These are phyloP conservation scores for Drosophila quadrilineata DNA, from an alignment of 1,140 invertebrate species.

Conservation along the genomic window DNA sequence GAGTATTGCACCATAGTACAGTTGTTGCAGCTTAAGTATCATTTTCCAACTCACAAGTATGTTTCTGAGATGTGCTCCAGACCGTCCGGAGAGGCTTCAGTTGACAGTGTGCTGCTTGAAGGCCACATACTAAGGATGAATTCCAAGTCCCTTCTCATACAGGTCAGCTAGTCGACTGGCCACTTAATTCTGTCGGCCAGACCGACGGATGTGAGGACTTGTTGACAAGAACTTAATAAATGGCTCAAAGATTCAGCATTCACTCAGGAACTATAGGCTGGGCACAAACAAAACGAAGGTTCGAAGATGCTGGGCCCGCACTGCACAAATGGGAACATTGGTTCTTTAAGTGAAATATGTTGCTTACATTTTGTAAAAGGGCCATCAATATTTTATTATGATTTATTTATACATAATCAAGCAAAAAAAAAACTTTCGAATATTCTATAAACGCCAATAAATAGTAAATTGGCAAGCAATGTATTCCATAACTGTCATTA, in stretches of 20 bases:
- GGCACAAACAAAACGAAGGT: conserved; percentile 31
- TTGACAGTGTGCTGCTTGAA: conserved; percentile 23
- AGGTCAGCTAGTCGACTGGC: neutral
- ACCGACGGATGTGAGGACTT: conserved; percentile 22
- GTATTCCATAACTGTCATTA: conserved; percentile 9
- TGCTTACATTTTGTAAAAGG: conserved; percentile 6
- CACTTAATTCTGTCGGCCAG: conserved; percentile 20
- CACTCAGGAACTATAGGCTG: conserved; percentile 57
- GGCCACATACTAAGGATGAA: conserved; percentile 16
- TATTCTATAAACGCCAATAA: too few relatives aligned
- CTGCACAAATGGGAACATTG: conserved; percentile 2
- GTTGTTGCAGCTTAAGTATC: conserved; percentile 23
- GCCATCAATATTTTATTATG: too few relatives aligned
- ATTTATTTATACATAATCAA: too few relatives aligned
- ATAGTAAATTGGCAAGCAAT: conserved; percentile 1
- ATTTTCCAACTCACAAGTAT: conserved; percentile 9
- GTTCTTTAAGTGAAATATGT: conserved; percentile 7
- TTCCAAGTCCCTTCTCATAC: neutral
- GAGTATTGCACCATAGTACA: neutral
- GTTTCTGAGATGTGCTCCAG: conserved; percentile 3
- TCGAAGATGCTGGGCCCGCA: conserved; percentile 12
- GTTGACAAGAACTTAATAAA: conserved; percentile 38
- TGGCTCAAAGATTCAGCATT: conserved; percentile 32
- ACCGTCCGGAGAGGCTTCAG: conserved; percentile 9
- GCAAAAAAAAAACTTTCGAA: too few relatives aligned